Evolutionary conservation across 2,113 vertebrate genomes (phyloP).

Genomic region (Girardinichthys multiradiatus): DNA sequence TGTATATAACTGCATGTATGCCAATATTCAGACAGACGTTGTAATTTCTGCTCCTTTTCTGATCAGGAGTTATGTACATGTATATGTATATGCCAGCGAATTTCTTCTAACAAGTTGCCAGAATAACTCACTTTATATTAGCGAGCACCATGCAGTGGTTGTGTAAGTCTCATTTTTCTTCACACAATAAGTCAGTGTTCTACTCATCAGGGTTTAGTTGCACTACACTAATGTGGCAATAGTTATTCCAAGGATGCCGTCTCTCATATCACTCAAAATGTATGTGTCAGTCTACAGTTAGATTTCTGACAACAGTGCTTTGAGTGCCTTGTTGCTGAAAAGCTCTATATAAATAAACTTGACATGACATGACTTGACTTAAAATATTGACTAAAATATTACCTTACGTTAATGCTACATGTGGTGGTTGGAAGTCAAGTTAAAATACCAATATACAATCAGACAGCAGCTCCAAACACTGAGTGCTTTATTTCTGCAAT

Average conservation of each 20-base stretch:
- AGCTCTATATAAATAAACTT: too few species aligned
- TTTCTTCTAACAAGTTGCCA: not conserved
- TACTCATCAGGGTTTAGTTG: not conserved
- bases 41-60: too few species aligned
- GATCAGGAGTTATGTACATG: too few species aligned
- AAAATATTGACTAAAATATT: not conserved
- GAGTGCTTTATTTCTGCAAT: too few species aligned
- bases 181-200: not conserved
- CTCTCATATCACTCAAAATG: not conserved
- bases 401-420: not conserved
- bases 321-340: too few species aligned
- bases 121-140: not conserved
- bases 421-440: not conserved
- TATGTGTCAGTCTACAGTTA: not conserved
- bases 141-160: too few species aligned
- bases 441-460: not conserved
- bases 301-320: not conserved
- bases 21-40: too few species aligned
- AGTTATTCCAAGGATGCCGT: not conserved
- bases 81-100: too few species aligned
- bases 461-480: too few species aligned
- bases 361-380: too few species aligned
- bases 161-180: too few species aligned
- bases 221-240: not conserved
- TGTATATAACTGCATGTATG: too few species aligned